Evolutionary conservation across 1,140 invertebrate species (phyloP), one percentile per base, ranked within the genome.

Genomic region (Eumeta japonica): DNA sequence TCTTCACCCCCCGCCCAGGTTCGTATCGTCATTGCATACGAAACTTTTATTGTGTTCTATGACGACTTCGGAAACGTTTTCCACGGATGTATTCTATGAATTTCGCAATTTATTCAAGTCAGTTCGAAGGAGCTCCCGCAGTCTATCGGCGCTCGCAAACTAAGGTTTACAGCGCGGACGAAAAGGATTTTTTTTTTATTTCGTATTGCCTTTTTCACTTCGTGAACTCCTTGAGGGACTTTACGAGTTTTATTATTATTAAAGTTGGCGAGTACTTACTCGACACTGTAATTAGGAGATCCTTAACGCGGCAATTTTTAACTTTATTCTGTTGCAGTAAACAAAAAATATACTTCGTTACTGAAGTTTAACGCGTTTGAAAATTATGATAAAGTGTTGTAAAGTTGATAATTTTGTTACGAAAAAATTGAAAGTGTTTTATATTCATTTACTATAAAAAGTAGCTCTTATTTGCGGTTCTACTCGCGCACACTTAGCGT

Each of bases 41-140:
- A 70, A 73, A 73, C 56, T 73, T 73, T 70, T 70, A 73, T 61
- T 58, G 57, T 59, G 41, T 54, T 58, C 63, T 73, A 70, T 73
- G 63, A n/a, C n/a, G n/a, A 73, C 70, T 73, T 68, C 60, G 55
- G 57, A 62, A 68, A 64, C 59, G 64, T 70, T 73, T 62, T 62
- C 52, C 58, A 52, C n/a, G 66, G 58, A 70, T 62, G 55, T 66
- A 53, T 70, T 72, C 58, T 62, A 72, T 67, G 64, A 70, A 70
- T 70, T 66, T 67, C 45, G 46, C 61, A 62, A 65, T 70, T 64
- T 70, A 66, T 72, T 58, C 62, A 58, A 47, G 43, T 43, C 49
- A 51, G 49, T 62, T 58, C 49, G 37, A 46, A 55, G 13, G 53
- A 56, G 59, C 57, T 55, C 51, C 52, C 47, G 39, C 45, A 51